Percentiles rank a stretch among this genome's conserved stretches.
phyloP scores from a whole-genome alignment of 1,140 invertebrate genomes.

The Lasaia peninsularis region DNA sequence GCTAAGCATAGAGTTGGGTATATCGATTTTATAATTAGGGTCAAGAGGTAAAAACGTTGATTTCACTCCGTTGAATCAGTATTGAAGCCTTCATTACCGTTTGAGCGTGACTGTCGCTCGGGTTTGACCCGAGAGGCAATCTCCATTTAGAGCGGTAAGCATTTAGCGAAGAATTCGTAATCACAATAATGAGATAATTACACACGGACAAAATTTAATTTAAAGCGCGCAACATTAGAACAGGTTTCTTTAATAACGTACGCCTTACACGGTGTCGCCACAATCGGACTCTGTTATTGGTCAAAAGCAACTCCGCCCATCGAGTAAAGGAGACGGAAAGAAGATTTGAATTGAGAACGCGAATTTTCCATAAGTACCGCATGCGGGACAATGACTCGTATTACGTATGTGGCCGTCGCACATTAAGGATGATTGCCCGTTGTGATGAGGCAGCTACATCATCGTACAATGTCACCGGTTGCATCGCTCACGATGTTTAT shows the following conservation, averaged over 20 bases:
- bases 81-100: constrained; percentile 38
- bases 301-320: constrained; percentile 68
- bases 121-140: constrained; percentile 46
- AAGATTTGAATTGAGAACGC: constrained; percentile 74
- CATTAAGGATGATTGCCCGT: constrained; percentile 75
- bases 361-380: constrained; percentile 76
- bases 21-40: constrained; percentile 6
- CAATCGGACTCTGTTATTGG: constrained; percentile 69
- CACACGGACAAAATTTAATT: constrained; percentile 77
- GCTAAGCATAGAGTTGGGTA: background rate
- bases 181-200: constrained; percentile 77
- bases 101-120: constrained; percentile 39
- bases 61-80: constrained; percentile 1
- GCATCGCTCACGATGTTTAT: constrained; percentile 27
- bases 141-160: constrained; percentile 64
- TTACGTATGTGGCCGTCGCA: constrained; percentile 73
- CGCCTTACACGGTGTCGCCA: constrained; percentile 75
- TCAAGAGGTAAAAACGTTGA: constrained; percentile 3
- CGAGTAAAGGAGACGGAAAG: constrained; percentile 68
- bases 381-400: constrained; percentile 75
- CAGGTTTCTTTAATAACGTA: constrained; percentile 77
- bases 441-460: constrained; percentile 73
- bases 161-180: constrained; percentile 75
- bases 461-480: constrained; percentile 69
- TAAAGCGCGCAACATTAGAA: constrained; percentile 76